phyloP scores from a whole-genome alignment of 2,113 vertebrate genomes.

The Scomber japonicus region DNA sequence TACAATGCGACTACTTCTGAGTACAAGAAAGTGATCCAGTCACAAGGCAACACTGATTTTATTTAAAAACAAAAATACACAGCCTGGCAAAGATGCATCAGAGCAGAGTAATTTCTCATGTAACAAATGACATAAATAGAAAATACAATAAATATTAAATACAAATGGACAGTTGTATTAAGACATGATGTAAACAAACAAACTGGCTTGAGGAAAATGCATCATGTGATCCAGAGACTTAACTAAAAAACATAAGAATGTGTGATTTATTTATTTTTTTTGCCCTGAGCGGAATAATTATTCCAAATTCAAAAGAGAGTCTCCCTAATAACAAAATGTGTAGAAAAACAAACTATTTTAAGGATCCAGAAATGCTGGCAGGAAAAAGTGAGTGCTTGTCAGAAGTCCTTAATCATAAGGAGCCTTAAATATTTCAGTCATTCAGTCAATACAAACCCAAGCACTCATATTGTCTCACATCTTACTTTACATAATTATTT shows the following conservation, averaged over 20 bases:
- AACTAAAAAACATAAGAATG: constrained; percentile 57
- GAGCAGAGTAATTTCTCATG: constrained; percentile 35
- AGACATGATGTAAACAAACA: constrained; percentile 79
- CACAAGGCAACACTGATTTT: constrained; percentile 65
- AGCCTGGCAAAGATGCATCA: constrained; percentile 45
- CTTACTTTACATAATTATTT: constrained; percentile 32
- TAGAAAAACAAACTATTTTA: constrained; percentile 44
- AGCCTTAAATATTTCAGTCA: constrained; percentile 66
- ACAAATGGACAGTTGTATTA: constrained; percentile 67
- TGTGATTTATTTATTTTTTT: constrained; percentile 48
- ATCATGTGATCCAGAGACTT: constrained; percentile 29
- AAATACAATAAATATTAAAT: constrained; percentile 84
- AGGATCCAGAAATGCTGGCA: constrained; percentile 47
- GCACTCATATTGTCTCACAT: constrained; percentile 43
- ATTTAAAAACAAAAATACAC: constrained; percentile 66
- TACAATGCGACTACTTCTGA: background rate
- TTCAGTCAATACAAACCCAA: constrained; percentile 45
- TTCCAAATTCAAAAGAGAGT: constrained; percentile 53
- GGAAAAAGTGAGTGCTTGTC: constrained; percentile 65
- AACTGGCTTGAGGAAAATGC: constrained; percentile 40
- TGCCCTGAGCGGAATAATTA: constrained; percentile 76
- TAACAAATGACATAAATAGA: constrained; percentile 80
- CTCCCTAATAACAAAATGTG: constrained; percentile 37
- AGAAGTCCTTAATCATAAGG: constrained; percentile 40
- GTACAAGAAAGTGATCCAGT: constrained; percentile 33